Base-by-base conservation (phyloP, 2,797 vertebrate genomes). In the Rhinophrynus dorsalis region DNA sequence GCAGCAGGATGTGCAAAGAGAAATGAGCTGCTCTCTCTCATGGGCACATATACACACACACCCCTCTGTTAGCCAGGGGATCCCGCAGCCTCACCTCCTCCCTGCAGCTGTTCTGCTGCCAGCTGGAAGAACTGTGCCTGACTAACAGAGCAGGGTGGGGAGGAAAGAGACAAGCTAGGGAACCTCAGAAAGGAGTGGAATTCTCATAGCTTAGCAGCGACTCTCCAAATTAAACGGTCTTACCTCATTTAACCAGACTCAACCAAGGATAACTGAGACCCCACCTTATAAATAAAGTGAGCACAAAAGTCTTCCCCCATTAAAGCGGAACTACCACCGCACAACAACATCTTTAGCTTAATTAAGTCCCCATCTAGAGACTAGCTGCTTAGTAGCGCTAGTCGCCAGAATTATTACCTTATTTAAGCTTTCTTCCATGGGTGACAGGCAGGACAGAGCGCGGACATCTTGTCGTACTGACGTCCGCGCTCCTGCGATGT, bases 51-150 rank as follows among this genome's bases (percentile, higher is more conserved):
- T n/a, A n/a, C n/a, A n/a, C 56, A 24, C 52, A 47, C 51, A 71
- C 30, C 32, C 58, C 42, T 23, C 32, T 32, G 69, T 51, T 13
- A 58, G 44, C 30, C 15, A 40, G 54, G 60, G 42, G 40, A 58
- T 51, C 54, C 54, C 69, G 42, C 13, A 58, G 33, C 60, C 21
- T 48, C 52, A 48, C 60, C 54, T 42, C 61, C 54, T 72, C 54
- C 68, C 52, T 37, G 10, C 9, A 26, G 44, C 30, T 38, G 11
- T 15, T 18, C 20, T 47, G 5, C 29, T 65, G 68, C 68, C 68
- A 72, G 60, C 60, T 72, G 68, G 68, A 65, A 72, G 15, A 38
- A 5, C 45, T 13, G 8, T n/a, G 13, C 54, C 23, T 72, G 61
- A 65, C 32, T 72, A 61, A 72, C 30, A 57, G 40, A 33, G 40